Evolutionary conservation across 2,797 vertebrate species (phyloP).

Genomic region (Malacoctenus gilli): DNA sequence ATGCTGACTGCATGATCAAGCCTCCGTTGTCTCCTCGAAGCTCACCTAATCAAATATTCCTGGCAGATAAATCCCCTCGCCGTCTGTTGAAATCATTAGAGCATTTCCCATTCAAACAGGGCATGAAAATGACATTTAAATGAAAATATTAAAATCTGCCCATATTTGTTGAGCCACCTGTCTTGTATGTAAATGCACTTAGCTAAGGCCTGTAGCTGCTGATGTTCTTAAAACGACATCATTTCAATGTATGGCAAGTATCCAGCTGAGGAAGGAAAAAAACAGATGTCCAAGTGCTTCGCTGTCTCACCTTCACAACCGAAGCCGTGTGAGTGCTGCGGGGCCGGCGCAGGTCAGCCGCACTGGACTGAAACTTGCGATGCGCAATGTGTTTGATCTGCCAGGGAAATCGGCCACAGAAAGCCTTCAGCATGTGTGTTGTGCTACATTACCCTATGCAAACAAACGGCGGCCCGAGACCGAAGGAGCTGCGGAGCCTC

Average conservation of each 20-base stretch:
- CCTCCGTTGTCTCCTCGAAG: constrained; percentile 49
- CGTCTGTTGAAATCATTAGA: constrained; percentile 70
- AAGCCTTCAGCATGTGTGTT: too few relatives aligned
- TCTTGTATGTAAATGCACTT: constrained; percentile 80
- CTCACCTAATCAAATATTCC: constrained; percentile 69
- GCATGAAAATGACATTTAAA: constrained; percentile 84
- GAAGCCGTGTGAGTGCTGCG: too few relatives aligned
- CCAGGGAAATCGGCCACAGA: constrained; percentile 33
- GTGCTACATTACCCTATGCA: constrained; percentile 67
- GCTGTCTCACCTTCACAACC: neutral
- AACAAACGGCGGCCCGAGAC: constrained; percentile 57
- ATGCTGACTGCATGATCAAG: constrained; percentile 41
- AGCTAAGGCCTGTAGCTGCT: constrained; percentile 49
- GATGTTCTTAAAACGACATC: constrained; percentile 70
- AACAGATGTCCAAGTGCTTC: constrained; percentile 8
- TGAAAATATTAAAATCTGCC: constrained; percentile 79
- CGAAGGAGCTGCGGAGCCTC: constrained; percentile 43
- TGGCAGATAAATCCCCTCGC: constrained; percentile 47
- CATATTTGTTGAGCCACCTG: constrained; percentile 78
- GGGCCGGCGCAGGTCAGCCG: neutral
- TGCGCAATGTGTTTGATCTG: constrained; percentile 11
- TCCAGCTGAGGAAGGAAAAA: constrained; percentile 33
- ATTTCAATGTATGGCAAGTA: constrained; percentile 65
- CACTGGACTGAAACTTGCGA: neutral
- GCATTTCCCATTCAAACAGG: constrained; percentile 83